Evolutionary conservation across 2,113 vertebrate genomes (phyloP).

Genomic region (Patagioenas fasciata): DNA sequence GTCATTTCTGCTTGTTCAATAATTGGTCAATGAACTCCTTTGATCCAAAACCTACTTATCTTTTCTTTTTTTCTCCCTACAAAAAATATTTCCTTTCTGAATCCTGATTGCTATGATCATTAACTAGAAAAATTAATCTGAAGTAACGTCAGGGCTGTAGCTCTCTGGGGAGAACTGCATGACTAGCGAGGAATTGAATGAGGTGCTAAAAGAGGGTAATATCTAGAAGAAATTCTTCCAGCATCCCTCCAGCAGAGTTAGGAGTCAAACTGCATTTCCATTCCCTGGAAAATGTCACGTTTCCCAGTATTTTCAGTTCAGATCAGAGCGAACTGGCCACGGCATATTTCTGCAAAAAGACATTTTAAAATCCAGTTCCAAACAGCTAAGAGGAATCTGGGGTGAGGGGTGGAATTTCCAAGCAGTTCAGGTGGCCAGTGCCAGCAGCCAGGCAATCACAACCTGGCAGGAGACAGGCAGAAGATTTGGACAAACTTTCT

Average conservation of each 20-base stretch:
- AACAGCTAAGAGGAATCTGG: neutral
- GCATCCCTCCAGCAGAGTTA: neutral
- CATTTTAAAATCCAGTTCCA: neutral
- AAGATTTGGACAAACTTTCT: neutral
- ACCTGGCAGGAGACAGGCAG: neutral
- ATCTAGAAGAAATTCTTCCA: neutral
- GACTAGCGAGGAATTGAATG: neutral
- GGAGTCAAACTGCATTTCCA: neutral
- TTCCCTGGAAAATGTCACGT: neutral
- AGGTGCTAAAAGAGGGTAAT: neutral
- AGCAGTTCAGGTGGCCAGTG: neutral
- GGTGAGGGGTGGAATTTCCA: neutral
- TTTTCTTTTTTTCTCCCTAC: neutral
- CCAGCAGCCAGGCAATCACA: neutral
- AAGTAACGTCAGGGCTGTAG: neutral
- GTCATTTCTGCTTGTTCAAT: neutral
- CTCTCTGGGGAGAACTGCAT: neutral
- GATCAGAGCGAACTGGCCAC: fast-evolving
- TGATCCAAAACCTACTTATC: neutral
- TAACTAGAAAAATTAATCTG: neutral
- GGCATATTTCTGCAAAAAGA: neutral
- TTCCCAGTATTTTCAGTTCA: neutral
- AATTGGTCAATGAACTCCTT: neutral
- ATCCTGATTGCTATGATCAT: neutral
- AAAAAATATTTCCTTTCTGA: constrained; percentile 22